Conservation (phyloP, 2,888 invertebrate genomes). For the Hydropsyche betteni region DNA sequence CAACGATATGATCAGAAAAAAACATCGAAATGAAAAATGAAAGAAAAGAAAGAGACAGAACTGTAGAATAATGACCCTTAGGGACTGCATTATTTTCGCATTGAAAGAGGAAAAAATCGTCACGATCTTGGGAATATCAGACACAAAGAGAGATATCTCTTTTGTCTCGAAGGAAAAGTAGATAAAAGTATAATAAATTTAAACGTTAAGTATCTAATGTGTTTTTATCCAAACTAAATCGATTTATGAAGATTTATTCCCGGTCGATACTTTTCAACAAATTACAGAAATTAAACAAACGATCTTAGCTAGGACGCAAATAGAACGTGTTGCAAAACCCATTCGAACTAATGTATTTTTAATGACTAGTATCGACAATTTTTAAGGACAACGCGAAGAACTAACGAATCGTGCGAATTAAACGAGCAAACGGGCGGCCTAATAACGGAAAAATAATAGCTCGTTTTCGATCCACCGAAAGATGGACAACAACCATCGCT, state of each 20-base stretch:
- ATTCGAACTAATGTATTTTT: neutral
- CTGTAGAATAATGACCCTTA: slow-evolving; percentile 46
- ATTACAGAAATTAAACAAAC: slow-evolving; percentile 18
- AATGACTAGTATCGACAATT: neutral
- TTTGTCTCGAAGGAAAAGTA: slow-evolving; percentile 35
- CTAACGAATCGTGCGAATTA: neutral
- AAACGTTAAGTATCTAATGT: slow-evolving; percentile 45
- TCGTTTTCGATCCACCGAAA: slow-evolving; percentile 12
- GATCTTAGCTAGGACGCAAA: neutral
- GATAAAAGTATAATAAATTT: slow-evolving; percentile 47
- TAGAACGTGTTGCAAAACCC: neutral
- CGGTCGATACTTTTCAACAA: slow-evolving; percentile 32
- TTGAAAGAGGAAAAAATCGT: slow-evolving; percentile 43
- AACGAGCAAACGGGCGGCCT: neutral
- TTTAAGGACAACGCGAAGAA: no score
- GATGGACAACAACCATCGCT: slow-evolving; percentile 1
- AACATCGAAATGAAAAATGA: slow-evolving; percentile 18
- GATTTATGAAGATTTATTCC: slow-evolving; percentile 49
- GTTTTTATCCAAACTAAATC: slow-evolving; percentile 47
- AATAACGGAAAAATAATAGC: neutral
- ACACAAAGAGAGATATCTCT: slow-evolving; percentile 33
- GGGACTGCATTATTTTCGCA: slow-evolving; percentile 47
- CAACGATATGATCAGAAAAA: slow-evolving; percentile 37
- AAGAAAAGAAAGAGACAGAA: slow-evolving; percentile 30
- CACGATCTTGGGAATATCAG: slow-evolving; percentile 11